Evolutionary conservation across 2,888 invertebrate species (phyloP).

Genomic region (Cremastinae sp.): DNA sequence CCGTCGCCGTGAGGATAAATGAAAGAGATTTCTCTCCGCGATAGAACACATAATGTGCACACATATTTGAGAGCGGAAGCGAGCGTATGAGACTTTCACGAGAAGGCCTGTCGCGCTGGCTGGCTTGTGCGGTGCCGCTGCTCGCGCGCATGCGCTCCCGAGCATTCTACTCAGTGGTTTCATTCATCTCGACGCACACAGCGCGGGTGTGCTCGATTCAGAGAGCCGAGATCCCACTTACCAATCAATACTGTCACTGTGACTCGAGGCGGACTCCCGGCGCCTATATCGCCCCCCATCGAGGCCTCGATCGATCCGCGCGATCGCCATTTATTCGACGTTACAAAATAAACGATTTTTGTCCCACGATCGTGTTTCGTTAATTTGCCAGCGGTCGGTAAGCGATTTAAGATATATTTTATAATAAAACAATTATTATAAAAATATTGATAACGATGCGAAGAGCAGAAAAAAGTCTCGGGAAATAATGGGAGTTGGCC

Average conservation of each 20-base stretch:
- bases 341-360: no score
- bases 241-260: not conserved
- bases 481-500: slow-evolving; percentile 25
- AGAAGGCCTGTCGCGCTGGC: slow-evolving; percentile 2
- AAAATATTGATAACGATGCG: not conserved
- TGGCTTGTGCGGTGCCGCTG: no score
- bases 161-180: slow-evolving; percentile 33
- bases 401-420: no score
- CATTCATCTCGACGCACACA: slow-evolving; percentile 41
- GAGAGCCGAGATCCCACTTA: not conserved
- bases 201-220: slow-evolving; percentile 18
- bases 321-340: no score
- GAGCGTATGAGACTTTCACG: slow-evolving; percentile 52
- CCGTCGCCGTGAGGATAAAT: not conserved
- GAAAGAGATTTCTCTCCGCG: slow-evolving; percentile 11
- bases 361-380: no score
- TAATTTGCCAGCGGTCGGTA: no score
- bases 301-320: no score
- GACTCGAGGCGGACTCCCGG: not conserved
- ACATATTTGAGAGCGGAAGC: slow-evolving; percentile 41
- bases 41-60: slow-evolving; percentile 7
- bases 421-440: no score
- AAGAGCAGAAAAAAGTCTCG: not conserved
- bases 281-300: no score
- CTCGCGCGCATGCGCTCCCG: slow-evolving; percentile 41